Evolutionary conservation across 2,797 vertebrate genomes (phyloP), one percentile per base, ranked within the genome.

Genomic region (Falco naumanni): DNA sequence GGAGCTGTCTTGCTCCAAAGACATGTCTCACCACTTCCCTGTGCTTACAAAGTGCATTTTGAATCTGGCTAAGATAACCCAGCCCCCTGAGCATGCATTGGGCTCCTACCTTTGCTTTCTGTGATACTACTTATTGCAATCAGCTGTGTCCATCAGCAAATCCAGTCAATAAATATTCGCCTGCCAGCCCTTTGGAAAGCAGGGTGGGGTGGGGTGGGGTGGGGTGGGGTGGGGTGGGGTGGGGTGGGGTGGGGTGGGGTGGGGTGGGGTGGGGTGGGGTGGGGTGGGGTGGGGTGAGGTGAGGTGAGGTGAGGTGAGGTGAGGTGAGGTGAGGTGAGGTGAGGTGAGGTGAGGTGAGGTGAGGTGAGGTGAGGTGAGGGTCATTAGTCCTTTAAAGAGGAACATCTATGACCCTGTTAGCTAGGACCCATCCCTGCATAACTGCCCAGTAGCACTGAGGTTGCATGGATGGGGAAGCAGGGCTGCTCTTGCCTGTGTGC

Each of bases 11-110:
- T 34, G 33, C 13, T 75, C 16, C 61, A 87, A 66, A 48, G 51
- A 53, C 0, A 0, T 22, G 17, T 53, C 72, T 69, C 22, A 41
- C 11, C 53, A 11, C 51, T 41, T 11, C 7, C 19, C n/a, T 37
- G 1, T 17, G 11, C 43, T 69, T 70, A 54, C 6, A 2, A 34
- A 57, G 3, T 6, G 33, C 33, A 41, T 29, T 70, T 25, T 81
- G 53, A 29, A 48, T 26, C 48, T 85, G 56, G 28, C 26, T 82
- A 8, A 57, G 50, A 51, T 19, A 5, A 19, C 63, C 34, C 70
- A 47, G 11, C 20, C 34, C 28, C 3, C 33, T 74, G 31, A 16
- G 16, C 0, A 3, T 17, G 16, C 33, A 11, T 41, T 25, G 10
- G 24, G 6, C 9, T 74, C 64, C 50, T 65, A 56, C 43, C 45